These are phyloP conservation scores for Sinhomidia bicolor DNA, from an alignment of 2,888 invertebrate species.

Conservation along the genomic window DNA sequence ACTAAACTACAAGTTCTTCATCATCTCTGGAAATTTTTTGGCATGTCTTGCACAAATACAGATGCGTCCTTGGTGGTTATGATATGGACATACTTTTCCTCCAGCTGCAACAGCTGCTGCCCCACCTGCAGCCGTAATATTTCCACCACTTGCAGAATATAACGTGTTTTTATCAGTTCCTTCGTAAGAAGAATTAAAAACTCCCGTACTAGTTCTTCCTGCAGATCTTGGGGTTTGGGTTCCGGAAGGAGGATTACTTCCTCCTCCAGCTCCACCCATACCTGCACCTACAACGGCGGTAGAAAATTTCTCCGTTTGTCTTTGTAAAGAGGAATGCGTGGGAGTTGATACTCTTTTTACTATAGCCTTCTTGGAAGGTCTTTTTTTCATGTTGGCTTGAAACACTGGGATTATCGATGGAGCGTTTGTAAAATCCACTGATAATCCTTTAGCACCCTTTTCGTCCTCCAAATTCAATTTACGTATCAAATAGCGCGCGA, in stretches of 20 bases:
- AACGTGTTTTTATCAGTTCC: too few relatives aligned
- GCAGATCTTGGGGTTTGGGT: slow-evolving; percentile 40
- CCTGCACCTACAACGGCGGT: not conserved
- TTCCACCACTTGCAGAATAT: not conserved
- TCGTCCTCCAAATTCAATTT: slow-evolving; percentile 34
- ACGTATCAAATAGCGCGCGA: slow-evolving; percentile 43
- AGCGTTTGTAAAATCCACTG: not conserved
- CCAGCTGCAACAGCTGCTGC: too few relatives aligned
- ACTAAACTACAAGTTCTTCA: slow-evolving; percentile 36
- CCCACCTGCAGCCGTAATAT: not conserved
- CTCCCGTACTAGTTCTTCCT: slow-evolving; percentile 12
- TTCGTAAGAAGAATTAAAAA: too few relatives aligned
- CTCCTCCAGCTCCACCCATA: not conserved
- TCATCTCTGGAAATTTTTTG: slow-evolving; percentile 70
- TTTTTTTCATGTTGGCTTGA: slow-evolving; percentile 53
- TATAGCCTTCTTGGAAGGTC: slow-evolving; percentile 73
- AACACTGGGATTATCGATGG: slow-evolving; percentile 35
- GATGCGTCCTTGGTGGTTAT: slow-evolving; percentile 51
- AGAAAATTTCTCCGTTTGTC: slow-evolving; percentile 71
- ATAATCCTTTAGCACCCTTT: not conserved
- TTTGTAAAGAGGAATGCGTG: slow-evolving; percentile 74
- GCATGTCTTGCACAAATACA: slow-evolving; percentile 75
- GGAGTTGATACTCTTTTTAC: slow-evolving; percentile 76
- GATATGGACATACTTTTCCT: not conserved
- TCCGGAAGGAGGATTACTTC: slow-evolving; percentile 36